Conservation (phyloP, 2,113 vertebrate genomes). For the Crocuta crocuta region DNA sequence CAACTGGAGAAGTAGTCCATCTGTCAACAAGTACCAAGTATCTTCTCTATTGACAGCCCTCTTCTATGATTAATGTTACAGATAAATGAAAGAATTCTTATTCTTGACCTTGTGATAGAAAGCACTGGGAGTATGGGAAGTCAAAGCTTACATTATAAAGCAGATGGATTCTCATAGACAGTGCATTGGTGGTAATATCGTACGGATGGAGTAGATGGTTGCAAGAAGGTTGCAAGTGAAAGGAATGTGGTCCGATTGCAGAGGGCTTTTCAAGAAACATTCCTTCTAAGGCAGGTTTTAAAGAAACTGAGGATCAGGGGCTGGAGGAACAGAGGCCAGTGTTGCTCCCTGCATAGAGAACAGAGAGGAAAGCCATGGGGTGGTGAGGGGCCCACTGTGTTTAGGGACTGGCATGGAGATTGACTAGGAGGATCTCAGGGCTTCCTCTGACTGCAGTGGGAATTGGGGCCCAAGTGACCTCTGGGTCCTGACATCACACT, state of each 20-base stretch:
- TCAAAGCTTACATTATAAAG: not conserved
- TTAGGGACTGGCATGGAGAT: not conserved
- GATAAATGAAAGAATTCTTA: not conserved
- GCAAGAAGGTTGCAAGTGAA: not conserved
- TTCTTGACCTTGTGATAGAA: not conserved
- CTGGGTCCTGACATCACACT: not conserved
- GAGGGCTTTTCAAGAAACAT: not conserved
- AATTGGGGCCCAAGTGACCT: not conserved
- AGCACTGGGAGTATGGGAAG: not conserved
- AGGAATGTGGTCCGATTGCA: rapidly evolving
- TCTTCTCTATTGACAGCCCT: not conserved
- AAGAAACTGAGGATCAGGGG: not conserved
- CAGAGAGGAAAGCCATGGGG: not conserved
- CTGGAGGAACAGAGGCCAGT: not conserved
- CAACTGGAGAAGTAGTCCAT: not conserved
- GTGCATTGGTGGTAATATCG: rapidly evolving
- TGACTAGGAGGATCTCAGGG: not conserved
- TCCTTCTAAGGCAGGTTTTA: not conserved
- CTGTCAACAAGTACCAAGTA: not conserved
- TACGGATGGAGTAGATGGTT: rapidly evolving
- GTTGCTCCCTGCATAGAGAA: not conserved
- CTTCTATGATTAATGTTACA: not conserved
- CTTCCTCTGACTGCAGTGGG: not conserved
- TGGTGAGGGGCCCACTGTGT: not conserved
- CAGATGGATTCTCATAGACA: not conserved